These are phyloP conservation scores for Phasianus colchicus DNA, from an alignment of 2,113 vertebrate species.

Conservation along the genomic window DNA sequence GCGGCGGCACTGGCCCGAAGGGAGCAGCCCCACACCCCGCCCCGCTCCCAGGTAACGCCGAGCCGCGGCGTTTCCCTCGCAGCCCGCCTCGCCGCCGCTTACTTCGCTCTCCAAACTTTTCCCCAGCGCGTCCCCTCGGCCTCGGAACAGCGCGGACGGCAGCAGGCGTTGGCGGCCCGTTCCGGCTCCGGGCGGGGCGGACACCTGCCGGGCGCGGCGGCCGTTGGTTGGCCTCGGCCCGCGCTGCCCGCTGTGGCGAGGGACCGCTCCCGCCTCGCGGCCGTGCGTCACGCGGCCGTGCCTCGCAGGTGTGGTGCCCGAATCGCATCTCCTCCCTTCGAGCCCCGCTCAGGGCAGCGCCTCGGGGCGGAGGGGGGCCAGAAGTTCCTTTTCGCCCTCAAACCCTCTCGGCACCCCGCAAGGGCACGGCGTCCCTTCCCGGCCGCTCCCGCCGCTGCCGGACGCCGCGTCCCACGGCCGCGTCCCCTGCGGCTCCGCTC, in stretches of 20 bases:
- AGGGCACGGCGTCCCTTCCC: neutral
- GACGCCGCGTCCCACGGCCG: neutral
- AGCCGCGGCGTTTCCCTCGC: neutral
- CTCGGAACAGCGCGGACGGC: neutral
- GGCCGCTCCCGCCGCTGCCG: neutral
- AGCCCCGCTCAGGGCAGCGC: neutral
- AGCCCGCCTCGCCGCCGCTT: neutral
- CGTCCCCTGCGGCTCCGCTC: neutral
- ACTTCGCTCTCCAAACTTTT: neutral
- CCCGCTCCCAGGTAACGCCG: too few species aligned
- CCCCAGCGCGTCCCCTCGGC: neutral
- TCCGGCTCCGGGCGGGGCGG: neutral
- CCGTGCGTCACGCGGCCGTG: too few species aligned
- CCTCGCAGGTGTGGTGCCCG: too few species aligned
- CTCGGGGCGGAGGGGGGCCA: neutral
- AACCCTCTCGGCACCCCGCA: neutral
- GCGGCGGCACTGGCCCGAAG: rapidly evolving
- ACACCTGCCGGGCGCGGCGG: neutral
- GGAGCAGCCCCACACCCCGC: rapidly evolving
- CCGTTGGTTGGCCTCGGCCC: neutral
- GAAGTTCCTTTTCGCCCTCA: neutral
- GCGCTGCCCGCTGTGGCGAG: neutral
- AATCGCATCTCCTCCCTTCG: too few species aligned
- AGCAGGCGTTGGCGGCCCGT: too few species aligned
- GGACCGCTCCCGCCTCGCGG: too few species aligned